phyloP scores from a whole-genome alignment of 2,888 invertebrate genomes.

The Dryobota labecula region DNA sequence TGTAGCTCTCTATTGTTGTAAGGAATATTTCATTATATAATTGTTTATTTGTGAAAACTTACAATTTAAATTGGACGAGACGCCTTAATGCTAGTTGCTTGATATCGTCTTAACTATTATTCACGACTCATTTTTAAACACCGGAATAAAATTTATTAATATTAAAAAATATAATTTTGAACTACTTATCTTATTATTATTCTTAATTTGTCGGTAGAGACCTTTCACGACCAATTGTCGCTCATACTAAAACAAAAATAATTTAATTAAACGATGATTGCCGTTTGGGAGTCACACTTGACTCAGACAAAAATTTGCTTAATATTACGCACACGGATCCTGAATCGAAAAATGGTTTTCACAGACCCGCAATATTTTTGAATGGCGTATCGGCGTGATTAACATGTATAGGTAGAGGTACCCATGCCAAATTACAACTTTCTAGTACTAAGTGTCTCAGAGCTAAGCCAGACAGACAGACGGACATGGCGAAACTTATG shows the following conservation, averaged over 20 bases:
- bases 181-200: neutral
- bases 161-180: neutral
- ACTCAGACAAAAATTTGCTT: too few species aligned
- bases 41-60: constrained; percentile 7
- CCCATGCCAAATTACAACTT: too few species aligned
- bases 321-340: too few species aligned
- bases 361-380: too few species aligned
- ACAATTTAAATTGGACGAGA: neutral
- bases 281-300: too few species aligned
- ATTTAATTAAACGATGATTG: too few species aligned
- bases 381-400: too few species aligned
- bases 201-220: neutral
- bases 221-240: neutral
- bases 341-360: too few species aligned
- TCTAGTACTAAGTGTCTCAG: too few species aligned
- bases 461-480: too few species aligned
- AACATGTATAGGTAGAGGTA: too few species aligned
- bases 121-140: constrained; percentile 11
- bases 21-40: neutral
- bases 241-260: neutral
- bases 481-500: too few species aligned
- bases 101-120: constrained; percentile 12
- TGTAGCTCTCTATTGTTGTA: neutral
- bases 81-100: neutral
- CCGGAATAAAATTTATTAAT: neutral